Percentiles rank a stretch among this genome's conserved stretches.
phyloP scores from a whole-genome alignment of 2,888 invertebrate genomes.

The Emmelina monodactyla region DNA sequence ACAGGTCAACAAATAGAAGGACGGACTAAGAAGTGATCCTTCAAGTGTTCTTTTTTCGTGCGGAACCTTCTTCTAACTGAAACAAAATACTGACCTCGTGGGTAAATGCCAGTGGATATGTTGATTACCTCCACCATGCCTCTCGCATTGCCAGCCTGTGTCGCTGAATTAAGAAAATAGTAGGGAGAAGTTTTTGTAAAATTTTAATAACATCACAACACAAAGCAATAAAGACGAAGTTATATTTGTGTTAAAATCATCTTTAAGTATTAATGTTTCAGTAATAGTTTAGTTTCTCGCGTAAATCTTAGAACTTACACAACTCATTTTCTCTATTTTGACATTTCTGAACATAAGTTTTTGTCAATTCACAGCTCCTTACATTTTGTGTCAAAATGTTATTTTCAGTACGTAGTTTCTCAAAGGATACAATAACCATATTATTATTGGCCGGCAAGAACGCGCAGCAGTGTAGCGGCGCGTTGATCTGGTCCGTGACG shows the following conservation, averaged over 20 bases:
- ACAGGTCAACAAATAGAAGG: too few species aligned
- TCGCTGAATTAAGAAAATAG: constrained; percentile 19
- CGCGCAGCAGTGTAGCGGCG: constrained; percentile 73
- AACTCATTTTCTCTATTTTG: not conserved
- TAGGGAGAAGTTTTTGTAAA: too few species aligned
- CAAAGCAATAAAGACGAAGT: too few species aligned
- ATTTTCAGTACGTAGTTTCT: constrained; percentile 5
- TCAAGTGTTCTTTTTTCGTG: too few species aligned
- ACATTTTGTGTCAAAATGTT: too few species aligned
- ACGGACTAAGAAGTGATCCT: too few species aligned
- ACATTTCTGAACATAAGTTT: too few species aligned
- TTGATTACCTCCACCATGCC: constrained; percentile 82
- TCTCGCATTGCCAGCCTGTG: constrained; percentile 72
- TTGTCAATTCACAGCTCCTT: too few species aligned
- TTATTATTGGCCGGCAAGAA: constrained; percentile 89
- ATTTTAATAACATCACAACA: too few species aligned
- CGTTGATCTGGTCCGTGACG: constrained; percentile 68
- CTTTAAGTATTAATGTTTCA: too few species aligned
- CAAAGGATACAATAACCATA: constrained; percentile 81
- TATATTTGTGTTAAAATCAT: too few species aligned
- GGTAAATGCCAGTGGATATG: constrained; percentile 84
- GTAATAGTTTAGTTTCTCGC: not conserved
- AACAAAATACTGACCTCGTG: constrained; percentile 64
- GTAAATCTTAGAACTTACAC: not conserved
- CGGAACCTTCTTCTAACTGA: too few species aligned